Base-by-base conservation (phyloP, 1,140 invertebrate genomes). In the Cyrtorhinus lividipennis region DNA sequence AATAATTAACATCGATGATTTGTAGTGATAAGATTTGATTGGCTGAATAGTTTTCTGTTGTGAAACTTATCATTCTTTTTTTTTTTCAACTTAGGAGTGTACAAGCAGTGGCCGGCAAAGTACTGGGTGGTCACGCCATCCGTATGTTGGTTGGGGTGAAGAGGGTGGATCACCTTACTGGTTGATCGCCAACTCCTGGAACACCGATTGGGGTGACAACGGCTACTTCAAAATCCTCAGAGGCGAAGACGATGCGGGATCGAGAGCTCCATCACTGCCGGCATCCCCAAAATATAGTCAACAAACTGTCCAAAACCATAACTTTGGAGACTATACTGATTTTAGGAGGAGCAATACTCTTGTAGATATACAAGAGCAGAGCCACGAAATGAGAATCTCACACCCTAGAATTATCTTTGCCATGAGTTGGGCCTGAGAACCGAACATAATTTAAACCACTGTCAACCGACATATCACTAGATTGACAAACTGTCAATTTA, bases 121-220 rank as follows among this genome's bases (percentile, higher is more conserved):
- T 76, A 22, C 77, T 93, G 24, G 92, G 92, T 26, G 91, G 92
- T 12, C 92, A 96, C 75, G 92, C 93, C 24, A 84, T 95, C 48
- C 86, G 86, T 70, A 86, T 96, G 26, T 73, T 95, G 12, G 92
- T 23, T 87, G 83, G 80, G 85, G 85, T 20, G 67, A 68, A 44
- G 66, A 71, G 25, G 62, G 69, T 24, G 62, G 61, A n/a, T 66
- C 58, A 13, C 85, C 86, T 25, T 96, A 94, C 72, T 96, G 92
- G 92, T 77, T 92, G 0, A 81, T 92, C 67, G 91, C 88, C 48
- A 95, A 95, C 76, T 93, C 90, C 0, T 95, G 92, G 92, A 95
- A 95, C 73, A 77, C 78, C 5, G 90, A 93, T 69, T 95, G 92
- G 92, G 91, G 84, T 26, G 80, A 85, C 71, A 78, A 83, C 72